Conservation (phyloP, 1,140 invertebrate genomes). For the Calephelis nemesis region DNA sequence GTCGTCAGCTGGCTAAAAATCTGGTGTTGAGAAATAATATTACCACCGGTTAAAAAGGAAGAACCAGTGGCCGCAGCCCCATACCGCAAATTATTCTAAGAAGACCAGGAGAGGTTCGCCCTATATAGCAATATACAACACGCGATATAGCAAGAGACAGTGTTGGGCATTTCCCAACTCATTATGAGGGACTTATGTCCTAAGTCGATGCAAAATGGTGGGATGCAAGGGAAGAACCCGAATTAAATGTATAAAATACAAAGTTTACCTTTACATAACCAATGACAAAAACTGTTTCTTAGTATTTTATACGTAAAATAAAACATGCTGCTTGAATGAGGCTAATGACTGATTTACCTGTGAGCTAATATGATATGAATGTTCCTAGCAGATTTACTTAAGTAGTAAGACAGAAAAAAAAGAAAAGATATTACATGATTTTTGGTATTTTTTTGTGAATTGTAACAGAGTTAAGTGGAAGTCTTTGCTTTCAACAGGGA, state of each 20-base stretch:
- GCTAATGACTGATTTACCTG: no score
- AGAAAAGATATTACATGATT: no score
- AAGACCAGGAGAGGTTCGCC: slow-evolving; percentile 40
- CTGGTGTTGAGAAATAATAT: slow-evolving; percentile 38
- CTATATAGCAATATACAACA: no score
- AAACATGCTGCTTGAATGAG: slow-evolving; percentile 26
- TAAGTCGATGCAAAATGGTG: slow-evolving; percentile 35
- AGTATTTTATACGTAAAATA: slow-evolving; percentile 37
- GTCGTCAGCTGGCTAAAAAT: slow-evolving; percentile 35
- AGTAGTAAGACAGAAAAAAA: no score
- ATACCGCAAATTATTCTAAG: slow-evolving; percentile 33
- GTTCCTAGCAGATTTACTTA: no score
- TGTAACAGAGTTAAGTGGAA: not conserved
- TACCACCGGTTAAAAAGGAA: slow-evolving; percentile 32
- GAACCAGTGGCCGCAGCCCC: slow-evolving; percentile 36
- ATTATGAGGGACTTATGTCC: slow-evolving; percentile 34
- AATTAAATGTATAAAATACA: slow-evolving; percentile 33
- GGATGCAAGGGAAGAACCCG: slow-evolving; percentile 37
- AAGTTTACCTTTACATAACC: slow-evolving; percentile 31
- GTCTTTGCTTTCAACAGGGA: not conserved
- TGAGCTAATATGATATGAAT: no score
- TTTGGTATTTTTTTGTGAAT: no score
- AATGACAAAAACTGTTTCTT: slow-evolving; percentile 41
- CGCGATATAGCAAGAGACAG: slow-evolving; percentile 35
- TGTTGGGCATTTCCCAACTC: slow-evolving; percentile 39